These are phyloP conservation scores for Pluvianellus socialis DNA, from an alignment of 2,113 vertebrate genomes.

Conservation along the genomic window DNA sequence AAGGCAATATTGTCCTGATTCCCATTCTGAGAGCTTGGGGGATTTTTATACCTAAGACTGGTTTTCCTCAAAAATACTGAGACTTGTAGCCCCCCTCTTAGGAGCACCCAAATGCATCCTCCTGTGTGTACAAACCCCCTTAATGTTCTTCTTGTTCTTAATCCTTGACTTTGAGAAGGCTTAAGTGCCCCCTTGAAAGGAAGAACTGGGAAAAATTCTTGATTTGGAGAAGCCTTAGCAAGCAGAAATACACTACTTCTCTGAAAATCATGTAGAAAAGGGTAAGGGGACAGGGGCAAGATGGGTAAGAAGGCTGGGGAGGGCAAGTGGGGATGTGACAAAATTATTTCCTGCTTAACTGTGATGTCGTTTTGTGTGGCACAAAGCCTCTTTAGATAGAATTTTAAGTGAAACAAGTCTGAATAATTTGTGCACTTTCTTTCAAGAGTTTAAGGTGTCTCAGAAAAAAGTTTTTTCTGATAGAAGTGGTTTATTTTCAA, in stretches of 20 bases:
- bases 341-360: not conserved
- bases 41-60: not conserved
- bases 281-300: not conserved
- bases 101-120: fast-evolving
- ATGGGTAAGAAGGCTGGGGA: not conserved
- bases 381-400: not conserved
- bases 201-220: not conserved
- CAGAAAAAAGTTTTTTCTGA: not conserved
- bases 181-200: not conserved
- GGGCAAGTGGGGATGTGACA: not conserved
- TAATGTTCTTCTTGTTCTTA: not conserved
- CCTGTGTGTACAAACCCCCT: not conserved
- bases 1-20: not conserved
- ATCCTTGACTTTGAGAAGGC: not conserved
- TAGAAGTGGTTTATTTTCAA: not conserved
- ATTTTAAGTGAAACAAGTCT: not conserved
- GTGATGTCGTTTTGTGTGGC: not conserved
- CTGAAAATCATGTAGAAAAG: not conserved
- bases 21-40: not conserved
- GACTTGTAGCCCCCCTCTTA: not conserved
- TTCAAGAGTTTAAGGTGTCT: not conserved
- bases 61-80: not conserved
- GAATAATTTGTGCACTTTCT: not conserved
- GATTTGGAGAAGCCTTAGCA: not conserved
- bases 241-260: not conserved